Evolutionary conservation across 2,888 invertebrate species (phyloP), one percentile per base, ranked within the genome.

Genomic region (Eristalis arbustorum): DNA sequence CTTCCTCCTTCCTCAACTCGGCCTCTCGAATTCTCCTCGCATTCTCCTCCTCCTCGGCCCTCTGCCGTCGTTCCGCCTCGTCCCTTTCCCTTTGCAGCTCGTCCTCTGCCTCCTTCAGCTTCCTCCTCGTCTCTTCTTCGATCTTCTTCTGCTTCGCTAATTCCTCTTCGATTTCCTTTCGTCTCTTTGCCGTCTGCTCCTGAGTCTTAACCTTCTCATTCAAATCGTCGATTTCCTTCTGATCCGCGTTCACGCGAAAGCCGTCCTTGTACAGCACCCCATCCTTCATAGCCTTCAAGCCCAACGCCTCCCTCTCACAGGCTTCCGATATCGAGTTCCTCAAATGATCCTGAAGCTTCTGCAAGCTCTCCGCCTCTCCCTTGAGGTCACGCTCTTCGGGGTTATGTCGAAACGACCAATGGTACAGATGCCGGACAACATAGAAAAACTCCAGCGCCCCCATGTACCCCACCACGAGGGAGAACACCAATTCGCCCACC

Each of bases 401-500:
- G 22, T 88, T 84, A 89, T 92, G 92, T 63, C 89, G 90, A 66
- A 89, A 91, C n/a, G 90, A 89, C 90, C 91, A 91, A 82, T 92
- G 92, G 75, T 91, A 92, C 1, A 93, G 88, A 82, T 92, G 92
- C 8, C 91, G 90, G 18, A 91, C 90, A 31, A 93, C 92, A 87
- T 91, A 92, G 1, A 91, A 89, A 23, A 92, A 90, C 92, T 97
- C 97, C 89, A 96, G 91, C 34, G 96, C 95, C 85, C 97, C 97
- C 88, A 96, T 95, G 92, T 96, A 96, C 88, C 96, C 94, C 78
- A 97, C 94, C 88, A 97, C 93, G 90, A 96, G 93, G 69, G 97
- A 96, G 89, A 97, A 93, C 82, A 97, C 93, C 90, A 97, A 92
- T 89, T 96, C 94, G 91, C 97, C 97, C 95, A 97, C 95, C 91